These are phyloP conservation scores for Tupaia chinensis DNA, from an alignment of 2,113 vertebrate species.

Conservation along the genomic window DNA sequence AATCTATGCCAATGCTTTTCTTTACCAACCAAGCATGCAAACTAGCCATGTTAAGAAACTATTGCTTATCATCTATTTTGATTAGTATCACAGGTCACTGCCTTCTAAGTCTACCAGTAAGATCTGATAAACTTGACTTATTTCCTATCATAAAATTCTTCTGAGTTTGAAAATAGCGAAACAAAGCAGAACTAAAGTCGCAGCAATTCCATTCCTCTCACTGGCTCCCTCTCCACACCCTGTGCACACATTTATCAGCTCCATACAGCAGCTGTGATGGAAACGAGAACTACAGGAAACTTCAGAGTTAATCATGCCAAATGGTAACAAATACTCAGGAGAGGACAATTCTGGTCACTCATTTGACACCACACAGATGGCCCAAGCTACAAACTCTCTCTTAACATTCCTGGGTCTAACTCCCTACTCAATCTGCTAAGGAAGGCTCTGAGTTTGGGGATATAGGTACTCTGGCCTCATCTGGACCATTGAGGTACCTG, in stretches of 20 bases:
- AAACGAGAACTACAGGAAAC: slow-evolving; percentile 78
- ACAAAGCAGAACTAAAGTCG: slow-evolving; percentile 67
- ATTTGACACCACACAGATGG: slow-evolving; percentile 24
- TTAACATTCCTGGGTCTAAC: neutral
- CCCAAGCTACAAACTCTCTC: slow-evolving; percentile 37
- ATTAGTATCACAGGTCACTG: neutral
- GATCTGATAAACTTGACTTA: neutral
- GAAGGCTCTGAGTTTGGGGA: neutral
- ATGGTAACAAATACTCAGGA: slow-evolving; percentile 58
- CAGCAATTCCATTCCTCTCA: slow-evolving; percentile 74
- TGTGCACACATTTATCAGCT: slow-evolving; percentile 76
- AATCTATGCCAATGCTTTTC: neutral
- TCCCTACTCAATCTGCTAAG: neutral
- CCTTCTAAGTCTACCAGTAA: neutral
- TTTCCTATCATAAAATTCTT: neutral
- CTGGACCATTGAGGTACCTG: neutral
- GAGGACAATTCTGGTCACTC: slow-evolving; percentile 72
- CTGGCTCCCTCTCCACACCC: slow-evolving; percentile 28
- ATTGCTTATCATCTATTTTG: neutral
- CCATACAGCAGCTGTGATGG: slow-evolving; percentile 23
- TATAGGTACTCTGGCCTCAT: neutral
- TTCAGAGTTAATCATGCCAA: slow-evolving; percentile 70
- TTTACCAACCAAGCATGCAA: neutral
- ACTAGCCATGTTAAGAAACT: neutral
- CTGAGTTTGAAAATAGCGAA: neutral